Evolutionary conservation across 2,113 vertebrate genomes (phyloP).

Genomic region (Xenus cinereus): DNA sequence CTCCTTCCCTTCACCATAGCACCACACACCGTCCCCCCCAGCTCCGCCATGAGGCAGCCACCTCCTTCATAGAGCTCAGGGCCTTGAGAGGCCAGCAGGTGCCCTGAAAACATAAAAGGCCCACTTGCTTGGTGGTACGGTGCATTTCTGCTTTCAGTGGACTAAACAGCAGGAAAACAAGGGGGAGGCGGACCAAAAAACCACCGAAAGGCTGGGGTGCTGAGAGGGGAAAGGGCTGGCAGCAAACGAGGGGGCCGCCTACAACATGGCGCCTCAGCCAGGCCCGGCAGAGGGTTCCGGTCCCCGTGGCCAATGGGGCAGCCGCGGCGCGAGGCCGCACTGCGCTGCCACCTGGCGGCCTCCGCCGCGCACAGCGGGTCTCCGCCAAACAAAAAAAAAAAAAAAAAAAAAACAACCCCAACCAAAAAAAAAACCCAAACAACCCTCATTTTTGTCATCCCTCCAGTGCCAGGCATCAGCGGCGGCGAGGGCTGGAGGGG

Average conservation of each 20-base stretch:
- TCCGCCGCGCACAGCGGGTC: background rate
- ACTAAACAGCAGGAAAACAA: background rate
- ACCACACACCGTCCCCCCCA: accelerated
- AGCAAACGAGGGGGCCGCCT: accelerated
- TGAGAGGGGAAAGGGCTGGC: accelerated
- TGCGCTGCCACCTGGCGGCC: constrained; percentile 52
- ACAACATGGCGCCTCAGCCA: constrained; percentile 12
- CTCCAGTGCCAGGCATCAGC: background rate
- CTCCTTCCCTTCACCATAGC: accelerated
- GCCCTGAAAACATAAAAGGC: background rate
- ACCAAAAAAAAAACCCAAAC: background rate
- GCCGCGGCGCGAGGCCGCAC: background rate
- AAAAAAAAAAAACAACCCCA: background rate
- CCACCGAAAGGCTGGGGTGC: accelerated
- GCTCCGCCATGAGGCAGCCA: accelerated
- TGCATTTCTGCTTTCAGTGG: background rate
- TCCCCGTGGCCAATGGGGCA: background rate
- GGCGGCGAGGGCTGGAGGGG: background rate
- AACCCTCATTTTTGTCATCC: background rate
- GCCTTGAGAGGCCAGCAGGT: background rate
- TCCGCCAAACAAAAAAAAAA: background rate
- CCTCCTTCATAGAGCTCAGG: accelerated
- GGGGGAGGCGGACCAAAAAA: accelerated
- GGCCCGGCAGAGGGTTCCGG: background rate
- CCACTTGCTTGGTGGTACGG: accelerated